These are phyloP conservation scores for Synodontis membranacea DNA, from an alignment of 2,113 vertebrate genomes.

Conservation along the genomic window DNA sequence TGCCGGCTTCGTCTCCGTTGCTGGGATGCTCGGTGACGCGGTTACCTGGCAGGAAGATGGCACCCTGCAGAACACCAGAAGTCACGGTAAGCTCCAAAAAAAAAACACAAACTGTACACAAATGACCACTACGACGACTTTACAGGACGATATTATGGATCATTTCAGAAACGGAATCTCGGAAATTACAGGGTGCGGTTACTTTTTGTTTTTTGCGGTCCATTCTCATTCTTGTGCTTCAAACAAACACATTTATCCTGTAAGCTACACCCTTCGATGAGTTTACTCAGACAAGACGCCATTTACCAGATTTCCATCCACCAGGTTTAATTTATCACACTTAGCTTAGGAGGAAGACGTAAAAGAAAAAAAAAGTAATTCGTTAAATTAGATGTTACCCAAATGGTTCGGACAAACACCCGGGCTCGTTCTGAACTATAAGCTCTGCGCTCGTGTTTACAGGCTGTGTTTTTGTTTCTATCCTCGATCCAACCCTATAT, in stretches of 20 bases:
- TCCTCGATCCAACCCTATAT: not conserved
- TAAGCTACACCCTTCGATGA: not conserved
- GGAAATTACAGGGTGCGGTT: not conserved
- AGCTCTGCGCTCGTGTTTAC: not conserved
- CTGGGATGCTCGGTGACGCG: slow-evolving; percentile 90
- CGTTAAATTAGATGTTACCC: not conserved
- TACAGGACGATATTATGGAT: not conserved
- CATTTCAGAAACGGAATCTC: not conserved
- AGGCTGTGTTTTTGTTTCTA: not conserved
- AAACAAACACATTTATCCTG: not conserved
- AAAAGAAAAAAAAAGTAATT: no score
- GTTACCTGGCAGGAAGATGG: slow-evolving; percentile 92
- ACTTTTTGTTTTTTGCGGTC: not conserved
- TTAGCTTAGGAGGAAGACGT: not conserved
- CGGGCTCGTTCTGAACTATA: not conserved
- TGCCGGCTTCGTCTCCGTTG: slow-evolving; percentile 89
- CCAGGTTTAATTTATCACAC: not conserved
- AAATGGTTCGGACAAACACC: not conserved
- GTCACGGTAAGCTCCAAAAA: not conserved
- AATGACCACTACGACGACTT: no score
- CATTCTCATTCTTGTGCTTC: not conserved
- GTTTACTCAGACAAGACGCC: not conserved
- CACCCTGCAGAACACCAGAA: slow-evolving; percentile 75
- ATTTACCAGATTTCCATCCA: not conserved
- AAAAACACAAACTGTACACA: not conserved